These are phyloP conservation scores for Psilanteris sp. DNA, from an alignment of 1,140 invertebrate genomes.

Conservation along the genomic window DNA sequence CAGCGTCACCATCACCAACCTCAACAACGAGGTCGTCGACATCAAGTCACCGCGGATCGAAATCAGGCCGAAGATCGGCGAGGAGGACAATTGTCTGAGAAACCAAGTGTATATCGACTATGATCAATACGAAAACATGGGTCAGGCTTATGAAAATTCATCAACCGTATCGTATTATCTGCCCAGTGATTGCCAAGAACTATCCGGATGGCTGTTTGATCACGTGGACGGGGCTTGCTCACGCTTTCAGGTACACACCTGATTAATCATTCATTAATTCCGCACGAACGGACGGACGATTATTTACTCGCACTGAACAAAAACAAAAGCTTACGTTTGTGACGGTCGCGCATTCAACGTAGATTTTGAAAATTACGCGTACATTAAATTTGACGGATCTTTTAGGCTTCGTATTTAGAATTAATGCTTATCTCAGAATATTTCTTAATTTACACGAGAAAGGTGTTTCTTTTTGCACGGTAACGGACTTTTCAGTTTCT, in stretches of 20 bases:
- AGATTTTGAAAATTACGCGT: too few species aligned
- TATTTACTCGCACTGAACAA: too few species aligned
- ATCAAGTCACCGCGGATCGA: conserved; percentile 66
- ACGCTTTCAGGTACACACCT: conserved; percentile 9
- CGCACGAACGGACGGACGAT: too few species aligned
- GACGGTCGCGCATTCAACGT: too few species aligned
- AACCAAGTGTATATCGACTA: conserved; percentile 5
- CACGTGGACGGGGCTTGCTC: background rate
- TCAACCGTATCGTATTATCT: background rate
- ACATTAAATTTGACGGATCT: too few species aligned
- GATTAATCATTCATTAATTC: too few species aligned
- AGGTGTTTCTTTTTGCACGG: too few species aligned
- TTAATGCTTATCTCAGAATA: too few species aligned
- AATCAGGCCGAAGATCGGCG: conserved; percentile 68
- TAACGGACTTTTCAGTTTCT: background rate
- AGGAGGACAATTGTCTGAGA: conserved; percentile 56
- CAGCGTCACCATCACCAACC: conserved; percentile 70
- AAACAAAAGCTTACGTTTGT: too few species aligned
- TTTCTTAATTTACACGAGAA: too few species aligned
- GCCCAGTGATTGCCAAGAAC: conserved; percentile 72
- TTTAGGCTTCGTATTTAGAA: too few species aligned
- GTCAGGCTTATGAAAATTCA: conserved; percentile 1
- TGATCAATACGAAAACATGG: conserved; percentile 4
- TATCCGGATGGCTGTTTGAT: conserved; percentile 64
- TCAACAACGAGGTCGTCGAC: conserved; percentile 65